A percentile compares a stretch with the other conserved stretches of the same genome.
These are phyloP conservation scores for Netelia melanura DNA, from an alignment of 2,888 invertebrate species.

Conservation along the genomic window DNA sequence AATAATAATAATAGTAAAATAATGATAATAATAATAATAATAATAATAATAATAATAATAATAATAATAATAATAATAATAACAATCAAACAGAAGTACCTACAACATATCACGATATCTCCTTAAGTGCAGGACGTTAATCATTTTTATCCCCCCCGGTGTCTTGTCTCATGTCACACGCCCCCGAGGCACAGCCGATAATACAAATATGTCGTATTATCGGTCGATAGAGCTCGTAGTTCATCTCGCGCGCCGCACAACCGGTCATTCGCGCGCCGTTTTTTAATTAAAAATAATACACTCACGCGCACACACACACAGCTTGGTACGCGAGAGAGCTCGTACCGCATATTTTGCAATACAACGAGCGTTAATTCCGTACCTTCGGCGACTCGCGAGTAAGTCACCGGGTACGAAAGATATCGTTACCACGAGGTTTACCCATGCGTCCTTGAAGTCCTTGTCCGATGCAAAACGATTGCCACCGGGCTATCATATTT, in stretches of 20 bases:
- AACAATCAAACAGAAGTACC: not conserved
- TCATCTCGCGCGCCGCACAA: not conserved
- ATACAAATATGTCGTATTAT: not conserved
- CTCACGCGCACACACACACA: too few species aligned
- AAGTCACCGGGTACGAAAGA: not conserved
- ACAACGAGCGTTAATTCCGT: too few species aligned
- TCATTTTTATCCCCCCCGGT: not conserved
- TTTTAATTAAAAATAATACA: too few species aligned
- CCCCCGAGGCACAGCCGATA: not conserved
- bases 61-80: slow-evolving; percentile 1
- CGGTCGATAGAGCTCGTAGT: not conserved
- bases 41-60: not conserved
- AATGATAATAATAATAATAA: not conserved
- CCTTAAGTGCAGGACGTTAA: not conserved
- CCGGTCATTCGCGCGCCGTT: not conserved
- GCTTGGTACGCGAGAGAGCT: too few species aligned
- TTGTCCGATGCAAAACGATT: slow-evolving; percentile 42
- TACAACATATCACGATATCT: not conserved
- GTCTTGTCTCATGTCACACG: not conserved
- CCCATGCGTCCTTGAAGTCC: slow-evolving; percentile 47
- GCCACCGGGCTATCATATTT: slow-evolving; percentile 53
- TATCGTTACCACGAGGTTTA: slow-evolving; percentile 12
- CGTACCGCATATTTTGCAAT: too few species aligned
- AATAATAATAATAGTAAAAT: too few species aligned
- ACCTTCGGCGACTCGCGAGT: too few species aligned